These are phyloP conservation scores for Mesocentrotus franciscanus DNA, from an alignment of 53 echinoderm and acorn worm genomes.

Conservation along the genomic window DNA sequence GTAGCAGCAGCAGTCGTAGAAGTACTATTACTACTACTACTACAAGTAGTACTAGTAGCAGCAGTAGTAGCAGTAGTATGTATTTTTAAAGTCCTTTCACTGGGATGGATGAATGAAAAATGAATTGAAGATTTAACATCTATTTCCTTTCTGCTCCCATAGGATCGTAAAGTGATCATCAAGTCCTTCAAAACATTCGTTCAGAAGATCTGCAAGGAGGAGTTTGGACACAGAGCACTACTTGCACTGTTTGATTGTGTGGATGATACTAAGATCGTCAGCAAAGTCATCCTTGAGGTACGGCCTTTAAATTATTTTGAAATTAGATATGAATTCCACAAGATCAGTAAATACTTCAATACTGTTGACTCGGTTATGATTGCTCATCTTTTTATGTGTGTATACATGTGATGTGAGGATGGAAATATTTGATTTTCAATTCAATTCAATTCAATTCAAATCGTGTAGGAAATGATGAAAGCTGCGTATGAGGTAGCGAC, in stretches of 20 bases:
- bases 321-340: too few species aligned
- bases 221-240: conserved; percentile 88
- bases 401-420: too few species aligned
- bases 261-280: conserved; percentile 93
- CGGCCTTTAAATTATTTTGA: background rate
- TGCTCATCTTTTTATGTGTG: too few species aligned
- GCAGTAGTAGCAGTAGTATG: too few species aligned
- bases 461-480: conserved; percentile 87
- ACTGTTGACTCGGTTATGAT: too few species aligned
- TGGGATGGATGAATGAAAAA: too few species aligned
- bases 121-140: background rate
- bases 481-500: conserved; percentile 78
- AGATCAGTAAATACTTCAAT: too few species aligned
- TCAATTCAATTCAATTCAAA: background rate
- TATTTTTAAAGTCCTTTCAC: too few species aligned
- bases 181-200: conserved; percentile 96
- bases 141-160: background rate
- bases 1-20: background rate
- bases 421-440: too few species aligned
- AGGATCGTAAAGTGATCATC: conserved; percentile 96
- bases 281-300: conserved; percentile 93
- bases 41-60: too few species aligned
- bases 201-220: conserved; percentile 89
- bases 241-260: conserved; percentile 92
- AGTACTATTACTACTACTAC: too few species aligned